Conservation (phyloP, 2,797 vertebrate genomes). For the Orestias chungarensis region DNA sequence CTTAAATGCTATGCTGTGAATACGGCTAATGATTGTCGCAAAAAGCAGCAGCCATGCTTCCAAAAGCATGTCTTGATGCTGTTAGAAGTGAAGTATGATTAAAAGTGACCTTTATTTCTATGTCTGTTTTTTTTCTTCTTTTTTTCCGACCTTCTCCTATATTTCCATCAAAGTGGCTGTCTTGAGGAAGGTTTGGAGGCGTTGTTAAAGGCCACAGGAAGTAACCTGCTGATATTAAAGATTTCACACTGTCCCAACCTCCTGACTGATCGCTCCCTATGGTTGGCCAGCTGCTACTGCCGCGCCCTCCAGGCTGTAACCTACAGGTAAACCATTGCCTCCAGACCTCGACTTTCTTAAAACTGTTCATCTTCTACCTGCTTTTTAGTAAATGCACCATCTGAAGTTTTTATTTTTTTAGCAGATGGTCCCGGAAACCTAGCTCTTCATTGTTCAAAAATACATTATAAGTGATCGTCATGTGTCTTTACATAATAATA, state of each 20-base stretch:
- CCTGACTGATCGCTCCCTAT: conserved; percentile 96
- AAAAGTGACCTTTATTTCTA: conserved; percentile 27
- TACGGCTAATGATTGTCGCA: not conserved
- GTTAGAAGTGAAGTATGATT: conserved; percentile 10
- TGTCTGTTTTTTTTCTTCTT: conserved; percentile 19
- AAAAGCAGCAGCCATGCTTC: conserved; percentile 5
- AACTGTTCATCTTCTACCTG: no score
- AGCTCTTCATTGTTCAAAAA: no score
- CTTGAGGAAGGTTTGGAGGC: conserved; percentile 96
- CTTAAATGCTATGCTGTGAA: not conserved
- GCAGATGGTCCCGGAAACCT: not conserved
- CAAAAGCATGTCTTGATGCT: conserved; percentile 16
- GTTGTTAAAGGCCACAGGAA: conserved; percentile 93
- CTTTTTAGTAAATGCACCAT: not conserved
- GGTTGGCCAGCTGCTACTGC: conserved; percentile 99
- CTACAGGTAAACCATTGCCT: conserved; percentile 83
- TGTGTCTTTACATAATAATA: not conserved
- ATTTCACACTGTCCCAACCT: conserved; percentile 98
- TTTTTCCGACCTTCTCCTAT: conserved; percentile 26
- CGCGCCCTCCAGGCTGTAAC: conserved; percentile 96
- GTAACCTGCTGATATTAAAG: conserved; percentile 94
- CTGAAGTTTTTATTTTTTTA: not conserved
- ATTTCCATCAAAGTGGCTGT: conserved; percentile 84
- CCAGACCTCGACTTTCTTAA: not conserved
- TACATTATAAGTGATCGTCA: no score